A percentile compares a stretch with the other conserved stretches of the same genome.
phyloP scores from a whole-genome alignment of 2,113 vertebrate genomes.

The Grammomys surdaster region DNA sequence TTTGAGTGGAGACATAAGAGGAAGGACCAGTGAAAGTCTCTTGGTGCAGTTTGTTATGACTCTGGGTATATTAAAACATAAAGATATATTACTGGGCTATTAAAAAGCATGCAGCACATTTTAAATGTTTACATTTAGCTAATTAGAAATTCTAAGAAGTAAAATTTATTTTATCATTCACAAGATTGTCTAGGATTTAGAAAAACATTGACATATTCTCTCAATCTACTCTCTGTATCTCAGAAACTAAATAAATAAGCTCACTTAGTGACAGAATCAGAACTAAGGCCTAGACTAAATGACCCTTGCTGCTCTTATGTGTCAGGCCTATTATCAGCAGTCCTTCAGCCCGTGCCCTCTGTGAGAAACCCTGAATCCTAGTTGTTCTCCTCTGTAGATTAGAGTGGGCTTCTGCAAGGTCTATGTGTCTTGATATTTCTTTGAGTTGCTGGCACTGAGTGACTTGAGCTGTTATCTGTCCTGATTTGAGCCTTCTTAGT shows the following conservation, averaged over 20 bases:
- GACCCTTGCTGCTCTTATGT: neutral
- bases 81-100: neutral
- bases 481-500: constrained; percentile 33
- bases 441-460: neutral
- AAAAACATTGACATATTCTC: constrained; percentile 57
- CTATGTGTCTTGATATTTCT: neutral
- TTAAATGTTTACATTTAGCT: constrained; percentile 4
- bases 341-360: neutral
- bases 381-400: neutral
- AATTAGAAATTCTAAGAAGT: constrained; percentile 27
- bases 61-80: neutral
- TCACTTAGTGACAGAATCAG: constrained; percentile 54
- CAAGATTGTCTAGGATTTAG: neutral
- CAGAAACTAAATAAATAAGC: constrained; percentile 58
- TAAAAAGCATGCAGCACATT: neutral
- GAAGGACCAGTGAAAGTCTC: neutral
- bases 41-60: neutral
- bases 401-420: neutral
- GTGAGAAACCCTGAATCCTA: neutral
- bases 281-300: constrained; percentile 64
- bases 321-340: constrained; percentile 42
- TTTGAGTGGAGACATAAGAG: neutral
- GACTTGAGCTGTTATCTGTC: constrained; percentile 24
- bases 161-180: neutral
- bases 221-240: constrained; percentile 22